Base-by-base conservation (phyloP, 2,888 invertebrate genomes). In the Drosophila nr. perissopoda region DNA sequence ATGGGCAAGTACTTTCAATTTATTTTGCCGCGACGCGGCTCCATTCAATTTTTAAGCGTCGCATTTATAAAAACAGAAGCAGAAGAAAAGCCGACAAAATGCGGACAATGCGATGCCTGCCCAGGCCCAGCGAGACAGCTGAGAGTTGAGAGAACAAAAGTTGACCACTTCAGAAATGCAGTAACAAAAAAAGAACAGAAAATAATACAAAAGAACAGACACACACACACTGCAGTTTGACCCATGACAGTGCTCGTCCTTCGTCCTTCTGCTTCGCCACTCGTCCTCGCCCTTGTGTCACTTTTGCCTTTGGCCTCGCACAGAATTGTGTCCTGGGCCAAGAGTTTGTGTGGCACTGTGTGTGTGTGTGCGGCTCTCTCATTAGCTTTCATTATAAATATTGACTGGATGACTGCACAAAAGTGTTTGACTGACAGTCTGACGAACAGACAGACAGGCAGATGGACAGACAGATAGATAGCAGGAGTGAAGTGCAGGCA, bases 321-420 rank as follows among this genome's bases (percentile, higher is more conserved):
- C 62, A 60, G 51, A 18, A 53, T 49, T 52, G 38, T 40, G 56
- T 27, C 45, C 45, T 40, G 65, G 42, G 65, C 58, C 48, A 58
- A 56, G 45, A 56, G 34, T 60, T 69, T 65, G 62, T 52, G 51
- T 25, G 16, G 25, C 40, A 40, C 59, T 66, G 54, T 53, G 56
- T 62, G 73, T 64, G 52, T 25, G 48, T 34, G 33, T 16, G 56
- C 64, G 51, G 66, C 40, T 77, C 82, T 75, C 80, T 85, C 82
- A 89, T 86, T 86, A 86, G 85, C 88, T 85, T 89, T 87, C 85
- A 86, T 86, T 86, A 87, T 89, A 89, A 89, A 89, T 86, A 86
- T 86, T 86, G 88, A 89, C 85, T 79, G 74, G 71, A 74, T 78
- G 82, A 78, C 80, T 78, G 80, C 72, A 74, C 80, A 64, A 62